phyloP scores from a whole-genome alignment of 1,140 invertebrate genomes.

The Hetaerina americana region DNA sequence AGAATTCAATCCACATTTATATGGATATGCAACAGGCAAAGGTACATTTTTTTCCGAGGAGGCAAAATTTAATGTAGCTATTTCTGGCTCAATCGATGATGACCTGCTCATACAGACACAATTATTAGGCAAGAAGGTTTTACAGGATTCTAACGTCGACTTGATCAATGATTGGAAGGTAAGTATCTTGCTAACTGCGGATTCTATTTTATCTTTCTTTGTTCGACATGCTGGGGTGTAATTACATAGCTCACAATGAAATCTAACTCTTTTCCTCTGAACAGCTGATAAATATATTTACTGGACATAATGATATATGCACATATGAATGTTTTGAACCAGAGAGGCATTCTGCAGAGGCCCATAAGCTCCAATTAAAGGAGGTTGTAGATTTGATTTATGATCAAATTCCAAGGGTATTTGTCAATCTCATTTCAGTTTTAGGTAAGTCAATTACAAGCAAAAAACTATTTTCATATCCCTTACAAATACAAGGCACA shows the following conservation, averaged over 20 bases:
- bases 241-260: too few species aligned
- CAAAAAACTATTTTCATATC: too few species aligned
- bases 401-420: slow-evolving; percentile 50
- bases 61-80: slow-evolving; percentile 51
- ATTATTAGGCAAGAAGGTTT: slow-evolving; percentile 52
- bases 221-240: too few species aligned
- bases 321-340: slow-evolving; percentile 52
- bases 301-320: slow-evolving; percentile 75
- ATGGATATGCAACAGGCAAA: slow-evolving; percentile 52
- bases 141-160: slow-evolving; percentile 45
- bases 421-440: slow-evolving; percentile 62
- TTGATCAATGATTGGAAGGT: slow-evolving; percentile 64
- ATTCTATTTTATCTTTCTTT: too few species aligned
- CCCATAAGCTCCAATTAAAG: slow-evolving; percentile 21
- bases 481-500: too few species aligned
- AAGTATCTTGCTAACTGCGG: too few species aligned
- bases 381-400: slow-evolving; percentile 44
- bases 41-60: slow-evolving; percentile 52
- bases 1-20: slow-evolving; percentile 44
- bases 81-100: slow-evolving; percentile 53
- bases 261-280: too few species aligned
- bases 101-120: slow-evolving; percentile 51
- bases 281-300: slow-evolving; percentile 67
- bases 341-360: slow-evolving; percentile 13
- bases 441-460: slow-evolving; percentile 57